These are phyloP conservation scores for Gambusia holbrooki DNA, from an alignment of 2,113 vertebrate species.

Conservation along the genomic window DNA sequence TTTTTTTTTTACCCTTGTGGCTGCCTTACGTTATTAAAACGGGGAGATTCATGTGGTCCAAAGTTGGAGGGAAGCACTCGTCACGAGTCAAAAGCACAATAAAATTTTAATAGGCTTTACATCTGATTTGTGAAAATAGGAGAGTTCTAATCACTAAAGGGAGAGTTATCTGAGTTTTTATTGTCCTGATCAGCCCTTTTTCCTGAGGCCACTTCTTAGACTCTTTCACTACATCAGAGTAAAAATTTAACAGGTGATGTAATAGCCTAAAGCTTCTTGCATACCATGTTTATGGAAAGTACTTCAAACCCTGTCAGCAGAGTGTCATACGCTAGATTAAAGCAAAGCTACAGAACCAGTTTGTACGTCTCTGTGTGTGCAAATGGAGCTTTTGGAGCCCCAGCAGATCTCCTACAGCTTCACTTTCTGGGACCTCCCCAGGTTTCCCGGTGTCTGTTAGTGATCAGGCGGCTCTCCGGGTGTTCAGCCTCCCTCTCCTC, in stretches of 20 bases:
- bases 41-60: conserved; percentile 33
- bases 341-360: conserved; percentile 25
- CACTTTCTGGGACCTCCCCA: conserved; percentile 45
- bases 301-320: conserved; percentile 8
- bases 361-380: conserved; percentile 34
- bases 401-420: conserved; percentile 38
- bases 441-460: conserved; percentile 66
- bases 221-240: neutral
- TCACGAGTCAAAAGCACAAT: conserved; percentile 18
- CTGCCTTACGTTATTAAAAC: conserved; percentile 28
- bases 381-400: conserved; percentile 38
- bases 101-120: conserved; percentile 25
- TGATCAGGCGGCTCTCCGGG: conserved; percentile 72
- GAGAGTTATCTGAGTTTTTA: neutral
- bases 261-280: conserved; percentile 12
- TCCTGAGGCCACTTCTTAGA: neutral
- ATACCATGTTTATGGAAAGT: conserved; percentile 9
- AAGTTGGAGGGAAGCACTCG: conserved; percentile 12
- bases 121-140: conserved; percentile 20
- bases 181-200: neutral
- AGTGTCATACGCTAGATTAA: conserved; percentile 9
- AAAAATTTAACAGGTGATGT: neutral
- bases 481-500: conserved; percentile 64
- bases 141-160: neutral
- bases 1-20: conserved; percentile 7